phyloP scores from a whole-genome alignment of 2,797 vertebrate genomes.

The Anomalospiza imberbis region DNA sequence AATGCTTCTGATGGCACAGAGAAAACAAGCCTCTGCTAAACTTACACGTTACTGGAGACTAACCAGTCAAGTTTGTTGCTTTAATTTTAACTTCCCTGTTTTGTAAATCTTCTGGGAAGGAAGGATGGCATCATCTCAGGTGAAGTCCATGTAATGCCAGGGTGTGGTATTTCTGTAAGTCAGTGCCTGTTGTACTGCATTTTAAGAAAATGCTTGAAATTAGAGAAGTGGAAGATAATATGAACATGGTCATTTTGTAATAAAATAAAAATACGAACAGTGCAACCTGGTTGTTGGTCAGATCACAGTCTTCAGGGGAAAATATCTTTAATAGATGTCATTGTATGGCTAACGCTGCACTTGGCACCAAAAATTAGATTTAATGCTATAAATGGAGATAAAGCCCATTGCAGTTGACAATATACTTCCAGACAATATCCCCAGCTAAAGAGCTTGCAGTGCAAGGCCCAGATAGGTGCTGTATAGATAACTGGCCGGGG shows the following conservation, averaged over 20 bases:
- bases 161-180: not conserved
- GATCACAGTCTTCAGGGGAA: conserved; percentile 4
- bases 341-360: conserved; percentile 11
- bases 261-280: not conserved
- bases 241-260: not conserved
- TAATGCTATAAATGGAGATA: conserved; percentile 40
- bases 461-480: conserved; percentile 41
- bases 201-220: not conserved
- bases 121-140: not conserved
- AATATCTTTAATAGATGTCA: not conserved
- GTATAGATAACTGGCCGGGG: conserved; percentile 44
- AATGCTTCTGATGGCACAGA: not conserved
- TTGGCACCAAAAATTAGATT: conserved; percentile 46
- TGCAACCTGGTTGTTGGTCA: not conserved
- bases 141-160: not conserved
- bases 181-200: not conserved
- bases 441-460: conserved; percentile 19
- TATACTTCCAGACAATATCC: not conserved
- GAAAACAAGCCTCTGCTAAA: not conserved
- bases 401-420: conserved; percentile 23
- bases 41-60: not conserved
- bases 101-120: not conserved
- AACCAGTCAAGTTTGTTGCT: not conserved
- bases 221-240: not conserved
- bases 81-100: not conserved